Evolutionary conservation across 2,797 vertebrate species (phyloP), one percentile per base, ranked within the genome.

Genomic region (Cygnus olor): DNA sequence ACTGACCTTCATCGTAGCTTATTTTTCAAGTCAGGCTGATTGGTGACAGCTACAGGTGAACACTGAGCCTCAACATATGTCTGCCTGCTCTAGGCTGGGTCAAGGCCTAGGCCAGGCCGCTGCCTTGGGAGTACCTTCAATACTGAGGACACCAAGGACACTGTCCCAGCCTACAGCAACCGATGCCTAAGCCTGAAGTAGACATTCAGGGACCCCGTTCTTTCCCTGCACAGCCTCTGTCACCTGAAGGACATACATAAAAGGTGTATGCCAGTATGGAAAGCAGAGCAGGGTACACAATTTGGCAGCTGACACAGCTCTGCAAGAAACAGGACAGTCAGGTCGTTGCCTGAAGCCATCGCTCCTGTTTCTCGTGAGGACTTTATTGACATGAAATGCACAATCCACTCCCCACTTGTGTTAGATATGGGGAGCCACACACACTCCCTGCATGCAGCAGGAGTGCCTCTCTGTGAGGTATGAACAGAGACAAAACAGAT

Each of bases 401-500:
- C 9, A 18, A 4, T 40, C 36, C 14, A 13, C 6, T 49, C 30
- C 4, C 12, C 42, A 47, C 6, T 1, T 7, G 21, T 28, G 5
- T 9, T 17, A 44, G 51, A 16, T 5, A 5, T 10, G 13, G 49
- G 49, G 49, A 49, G 49, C 49, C 22, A 14, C 22, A 14, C 47
- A 49, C 24, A 25, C 49, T 49, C 24, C 49, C 49, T 49, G 6
- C 18, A 22, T 18, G 16, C 14, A 83, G 20, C 14, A 66, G 8
- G 1, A 30, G 3, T 45, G 12, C 11, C 28, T 19, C 16, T 58
- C 6, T 0, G 1, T 17, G 20, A 60, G 5, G 5, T 36, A 27
- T 30, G 69, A 65, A 19, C 45, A 77, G 45, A 80, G 19, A 65
- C 21, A 61, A 77, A 61, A 57, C 0, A 16, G 11, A 7, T 21